These are phyloP conservation scores for Rotaria macrura DNA, from an alignment of 2,888 invertebrate genomes.

Conservation along the genomic window DNA sequence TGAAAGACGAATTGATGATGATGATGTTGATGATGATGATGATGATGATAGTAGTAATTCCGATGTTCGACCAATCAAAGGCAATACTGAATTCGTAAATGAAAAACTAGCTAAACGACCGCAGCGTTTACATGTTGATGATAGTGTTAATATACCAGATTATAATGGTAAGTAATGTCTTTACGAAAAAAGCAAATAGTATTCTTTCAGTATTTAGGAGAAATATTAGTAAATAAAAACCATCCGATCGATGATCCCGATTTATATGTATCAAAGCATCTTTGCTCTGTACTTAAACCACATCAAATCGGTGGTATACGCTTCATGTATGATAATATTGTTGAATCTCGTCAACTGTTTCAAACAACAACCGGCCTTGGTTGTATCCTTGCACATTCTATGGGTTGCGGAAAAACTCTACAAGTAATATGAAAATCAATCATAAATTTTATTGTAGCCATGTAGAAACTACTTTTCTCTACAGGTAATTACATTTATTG, in stretches of 20 bases:
- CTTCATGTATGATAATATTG: slow-evolving; percentile 88
- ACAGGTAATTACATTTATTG: slow-evolving; percentile 79
- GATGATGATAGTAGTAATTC: not conserved
- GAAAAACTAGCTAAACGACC: not conserved
- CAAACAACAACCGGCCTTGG: slow-evolving; percentile 75
- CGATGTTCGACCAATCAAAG: not conserved
- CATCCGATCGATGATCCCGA: slow-evolving; percentile 80
- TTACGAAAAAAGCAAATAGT: too few relatives aligned
- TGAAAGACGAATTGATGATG: too few relatives aligned
- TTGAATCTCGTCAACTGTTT: slow-evolving; percentile 79
- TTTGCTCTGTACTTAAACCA: slow-evolving; percentile 79
- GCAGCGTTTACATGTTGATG: slow-evolving; percentile 9
- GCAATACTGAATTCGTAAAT: not conserved
- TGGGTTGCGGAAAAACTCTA: slow-evolving; percentile 97
- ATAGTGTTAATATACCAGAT: slow-evolving; percentile 4
- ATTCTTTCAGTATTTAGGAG: slow-evolving; percentile 53
- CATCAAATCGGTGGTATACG: slow-evolving; percentile 92
- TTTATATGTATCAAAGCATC: slow-evolving; percentile 76
- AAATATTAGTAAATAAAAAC: slow-evolving; percentile 81
- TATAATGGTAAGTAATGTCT: not conserved
- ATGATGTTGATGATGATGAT: not conserved
- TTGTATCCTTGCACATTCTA: slow-evolving; percentile 92
- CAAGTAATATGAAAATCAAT: slow-evolving; percentile 40
- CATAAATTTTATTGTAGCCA: too few relatives aligned
- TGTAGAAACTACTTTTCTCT: not conserved